Base-by-base conservation (phyloP, 2,797 vertebrate genomes). In the Acestrorhynchus altus region DNA sequence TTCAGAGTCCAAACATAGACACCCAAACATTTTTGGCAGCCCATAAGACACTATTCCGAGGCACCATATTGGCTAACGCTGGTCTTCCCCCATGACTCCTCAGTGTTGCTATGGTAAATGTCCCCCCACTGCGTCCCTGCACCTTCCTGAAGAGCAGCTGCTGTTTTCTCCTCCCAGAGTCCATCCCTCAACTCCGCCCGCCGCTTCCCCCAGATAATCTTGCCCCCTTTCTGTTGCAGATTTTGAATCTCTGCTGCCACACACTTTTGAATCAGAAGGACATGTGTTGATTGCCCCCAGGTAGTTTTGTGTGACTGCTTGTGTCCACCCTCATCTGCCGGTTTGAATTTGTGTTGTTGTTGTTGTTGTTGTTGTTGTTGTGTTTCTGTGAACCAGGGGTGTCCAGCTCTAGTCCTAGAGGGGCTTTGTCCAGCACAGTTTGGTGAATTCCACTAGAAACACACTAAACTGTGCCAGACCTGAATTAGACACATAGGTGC, bases 221-320 rank as follows among this genome's bases (percentile, higher is more conserved):
- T 94, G 81, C 93, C 95, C 87, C 95, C 90, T 98, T 97, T 99
- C 96, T 99, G 95, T 99, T 99, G 95, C 98, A 99, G 97, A 99
- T 98, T 99, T 99, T 99, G 98, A 99, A 92, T 98, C 95, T 94
- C 96, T 99, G 95, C 96, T 99, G 95, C 97, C 97, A 94, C 95
- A 95, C 96, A 98, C 93, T 95, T 99, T 99, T 98, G 98, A 99
- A 93, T 97, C 97, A 92, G 97, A 98, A 95, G 98, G 98, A 95
- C 98, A 97, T 96, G 97, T 99, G 89, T 98, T 99, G 96, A 97
- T 99, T 96, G 98, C 98, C 92, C 97, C 98, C 95, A 99, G 98
- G 98, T 99, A 98, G 96, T 95, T 94, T 86, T 95, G 94, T 88
- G 94, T 95, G 94, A 93, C 91, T 91, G 92, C 91, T 93, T 72